Evolutionary conservation across 2,888 invertebrate species (phyloP).

Genomic region (Deilephila elpenor): DNA sequence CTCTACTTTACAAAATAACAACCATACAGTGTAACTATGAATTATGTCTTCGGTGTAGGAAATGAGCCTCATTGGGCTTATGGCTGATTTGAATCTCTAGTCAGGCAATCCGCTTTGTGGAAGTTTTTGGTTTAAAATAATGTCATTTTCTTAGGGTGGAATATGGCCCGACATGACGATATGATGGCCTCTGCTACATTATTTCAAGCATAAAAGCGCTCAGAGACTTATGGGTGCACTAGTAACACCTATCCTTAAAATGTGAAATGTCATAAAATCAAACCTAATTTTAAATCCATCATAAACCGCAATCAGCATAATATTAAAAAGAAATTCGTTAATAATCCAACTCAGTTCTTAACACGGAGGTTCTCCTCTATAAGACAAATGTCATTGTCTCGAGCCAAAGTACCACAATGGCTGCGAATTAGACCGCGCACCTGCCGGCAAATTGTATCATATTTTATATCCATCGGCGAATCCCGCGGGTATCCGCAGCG

Average conservation of each 20-base stretch:
- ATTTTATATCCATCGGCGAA: conserved; percentile 13
- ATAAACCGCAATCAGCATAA: background rate
- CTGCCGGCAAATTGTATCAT: conserved; percentile 23
- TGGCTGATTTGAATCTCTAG: no score
- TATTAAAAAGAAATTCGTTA: conserved; percentile 3
- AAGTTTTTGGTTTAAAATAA: no score
- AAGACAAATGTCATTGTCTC: conserved; percentile 11
- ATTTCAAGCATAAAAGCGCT: no score
- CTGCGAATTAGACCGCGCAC: conserved; percentile 23
- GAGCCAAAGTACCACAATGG: conserved; percentile 9
- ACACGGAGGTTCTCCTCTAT: background rate
- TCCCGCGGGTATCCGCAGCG: background rate
- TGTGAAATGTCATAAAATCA: background rate
- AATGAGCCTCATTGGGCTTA: no score
- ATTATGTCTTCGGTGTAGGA: no score
- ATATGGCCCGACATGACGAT: no score
- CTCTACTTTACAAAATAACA: no score
- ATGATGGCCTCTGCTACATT: no score
- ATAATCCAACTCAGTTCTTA: background rate
- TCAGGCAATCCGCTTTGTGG: no score
- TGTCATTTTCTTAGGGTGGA: no score
- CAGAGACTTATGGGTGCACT: no score
- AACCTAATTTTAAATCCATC: background rate
- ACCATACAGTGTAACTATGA: no score
- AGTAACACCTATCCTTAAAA: background rate